Evolutionary conservation across 2,113 vertebrate genomes (phyloP).

Genomic region (Eleginops maclovinus): DNA sequence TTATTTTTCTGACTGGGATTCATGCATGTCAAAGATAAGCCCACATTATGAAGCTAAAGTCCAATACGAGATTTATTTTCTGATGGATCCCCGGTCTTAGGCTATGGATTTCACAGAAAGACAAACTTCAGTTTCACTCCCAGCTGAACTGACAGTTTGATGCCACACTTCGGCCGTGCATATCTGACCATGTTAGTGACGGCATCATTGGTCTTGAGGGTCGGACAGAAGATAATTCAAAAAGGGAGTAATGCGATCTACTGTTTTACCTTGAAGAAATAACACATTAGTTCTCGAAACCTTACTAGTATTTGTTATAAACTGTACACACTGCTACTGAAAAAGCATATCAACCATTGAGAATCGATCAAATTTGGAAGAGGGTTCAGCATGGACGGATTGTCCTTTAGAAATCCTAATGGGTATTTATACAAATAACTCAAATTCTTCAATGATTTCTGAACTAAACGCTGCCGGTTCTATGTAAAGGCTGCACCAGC

Average conservation of each 20-base stretch:
- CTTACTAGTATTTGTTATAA: neutral
- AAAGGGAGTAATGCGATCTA: conserved; percentile 7
- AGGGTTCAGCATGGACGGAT: too few species aligned
- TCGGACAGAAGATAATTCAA: conserved; percentile 13
- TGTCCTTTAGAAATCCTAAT: too few species aligned
- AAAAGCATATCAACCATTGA: too few species aligned
- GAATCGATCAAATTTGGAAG: too few species aligned
- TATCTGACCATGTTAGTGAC: conserved; percentile 34
- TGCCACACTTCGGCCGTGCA: conserved; percentile 21
- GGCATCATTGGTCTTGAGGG: conserved; percentile 33
- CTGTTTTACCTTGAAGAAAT: neutral
- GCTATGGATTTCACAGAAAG: conserved; percentile 36
- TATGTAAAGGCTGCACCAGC: neutral
- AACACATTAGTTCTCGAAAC: neutral
- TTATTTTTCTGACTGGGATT: conserved; percentile 25
- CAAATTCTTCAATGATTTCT: neutral
- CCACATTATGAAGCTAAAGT: neutral
- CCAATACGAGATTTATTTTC: neutral
- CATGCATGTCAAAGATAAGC: conserved; percentile 6
- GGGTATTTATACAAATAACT: too few species aligned
- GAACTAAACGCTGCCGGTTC: neutral
- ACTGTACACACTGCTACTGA: neutral
- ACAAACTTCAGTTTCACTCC: conserved; percentile 29
- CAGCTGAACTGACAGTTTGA: conserved; percentile 21
- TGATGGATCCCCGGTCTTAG: neutral